These are phyloP conservation scores for Bombus consobrinus DNA, from an alignment of 1,140 invertebrate species.

Conservation along the genomic window DNA sequence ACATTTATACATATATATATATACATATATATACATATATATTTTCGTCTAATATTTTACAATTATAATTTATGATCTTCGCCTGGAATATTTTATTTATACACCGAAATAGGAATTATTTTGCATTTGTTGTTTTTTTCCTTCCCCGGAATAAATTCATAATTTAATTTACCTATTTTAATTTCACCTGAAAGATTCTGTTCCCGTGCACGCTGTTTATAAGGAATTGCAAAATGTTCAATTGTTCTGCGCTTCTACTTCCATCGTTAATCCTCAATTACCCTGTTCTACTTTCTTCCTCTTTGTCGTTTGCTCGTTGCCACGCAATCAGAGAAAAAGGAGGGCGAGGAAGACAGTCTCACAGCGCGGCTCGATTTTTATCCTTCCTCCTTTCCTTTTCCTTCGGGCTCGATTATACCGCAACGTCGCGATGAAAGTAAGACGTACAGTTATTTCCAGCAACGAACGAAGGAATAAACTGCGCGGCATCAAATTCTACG, in stretches of 20 bases:
- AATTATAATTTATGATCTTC: too few relatives aligned
- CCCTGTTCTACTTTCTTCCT: not conserved
- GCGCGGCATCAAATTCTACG: not conserved
- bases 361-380: conserved; percentile 33
- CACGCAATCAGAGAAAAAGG: conserved; percentile 16
- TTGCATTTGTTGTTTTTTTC: not conserved
- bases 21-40: too few relatives aligned
- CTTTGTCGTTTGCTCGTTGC: not conserved
- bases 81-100: not conserved
- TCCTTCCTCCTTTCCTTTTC: conserved; percentile 10
- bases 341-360: not conserved
- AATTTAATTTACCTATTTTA: not conserved
- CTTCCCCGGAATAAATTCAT: not conserved
- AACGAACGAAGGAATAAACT: not conserved
- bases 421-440: conserved; percentile 4
- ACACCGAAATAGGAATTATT: not conserved
- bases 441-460: conserved; percentile 30
- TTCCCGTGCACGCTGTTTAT: too few relatives aligned
- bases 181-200: too few relatives aligned
- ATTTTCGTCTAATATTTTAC: not conserved
- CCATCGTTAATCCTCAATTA: not conserved
- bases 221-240: not conserved
- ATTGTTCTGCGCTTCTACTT: not conserved
- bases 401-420: conserved; percentile 14
- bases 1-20: too few relatives aligned